phyloP scores from a whole-genome alignment of 2,797 vertebrate genomes.

The Aeoliscus strigatus region DNA sequence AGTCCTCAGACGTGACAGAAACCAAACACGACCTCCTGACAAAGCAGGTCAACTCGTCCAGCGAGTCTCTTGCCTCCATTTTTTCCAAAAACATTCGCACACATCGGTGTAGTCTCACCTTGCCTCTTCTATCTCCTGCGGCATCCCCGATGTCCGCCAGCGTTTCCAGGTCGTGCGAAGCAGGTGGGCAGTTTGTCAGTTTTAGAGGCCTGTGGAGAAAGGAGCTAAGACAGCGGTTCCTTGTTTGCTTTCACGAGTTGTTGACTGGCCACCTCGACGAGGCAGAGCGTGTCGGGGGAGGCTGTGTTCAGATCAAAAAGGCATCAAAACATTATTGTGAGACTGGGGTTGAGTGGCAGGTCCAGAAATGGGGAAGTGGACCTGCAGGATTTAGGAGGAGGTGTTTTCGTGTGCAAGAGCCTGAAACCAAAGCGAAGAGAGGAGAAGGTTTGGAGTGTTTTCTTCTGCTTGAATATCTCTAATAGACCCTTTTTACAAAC shows the following conservation, averaged over 20 bases:
- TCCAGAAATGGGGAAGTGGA: constrained; percentile 16
- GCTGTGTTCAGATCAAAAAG: constrained; percentile 23
- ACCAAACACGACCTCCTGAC: no score
- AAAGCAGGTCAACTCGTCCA: no score
- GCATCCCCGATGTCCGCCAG: constrained; percentile 7
- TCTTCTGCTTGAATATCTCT: constrained; percentile 16
- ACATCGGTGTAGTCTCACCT: no score
- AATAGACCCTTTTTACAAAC: constrained; percentile 21
- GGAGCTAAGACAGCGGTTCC: constrained; percentile 26
- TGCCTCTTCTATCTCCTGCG: neutral
- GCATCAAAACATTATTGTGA: constrained; percentile 38
- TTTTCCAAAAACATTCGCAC: no score
- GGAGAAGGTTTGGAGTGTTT: constrained; percentile 4
- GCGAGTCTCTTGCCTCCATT: no score
- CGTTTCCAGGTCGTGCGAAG: constrained; percentile 19
- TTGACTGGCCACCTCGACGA: constrained; percentile 38
- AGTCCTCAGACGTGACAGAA: no score
- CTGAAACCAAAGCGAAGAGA: no score
- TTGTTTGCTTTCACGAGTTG: constrained; percentile 46
- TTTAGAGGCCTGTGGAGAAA: constrained; percentile 35
- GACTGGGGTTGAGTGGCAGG: constrained; percentile 25
- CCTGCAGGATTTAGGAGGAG: no score
- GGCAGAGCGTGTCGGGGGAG: constrained; percentile 17
- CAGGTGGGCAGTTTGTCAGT: constrained; percentile 27
- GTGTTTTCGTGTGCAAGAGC: constrained; percentile 13